phyloP scores from a whole-genome alignment of 2,113 vertebrate species.

The Aegithalos caudatus region DNA sequence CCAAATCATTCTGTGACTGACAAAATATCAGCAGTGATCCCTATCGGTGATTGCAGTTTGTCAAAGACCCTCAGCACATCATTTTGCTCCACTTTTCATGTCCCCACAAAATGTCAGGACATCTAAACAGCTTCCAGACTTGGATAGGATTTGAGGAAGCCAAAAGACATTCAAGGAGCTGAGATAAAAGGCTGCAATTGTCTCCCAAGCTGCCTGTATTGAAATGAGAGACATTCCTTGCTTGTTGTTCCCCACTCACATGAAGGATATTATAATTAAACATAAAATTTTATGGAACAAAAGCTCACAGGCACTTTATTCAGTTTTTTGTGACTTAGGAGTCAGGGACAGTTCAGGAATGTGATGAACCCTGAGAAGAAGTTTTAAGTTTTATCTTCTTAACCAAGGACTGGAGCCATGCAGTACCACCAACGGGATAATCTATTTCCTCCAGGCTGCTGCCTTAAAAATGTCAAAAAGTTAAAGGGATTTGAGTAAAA shows the following conservation, averaged over 20 bases:
- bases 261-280: background rate
- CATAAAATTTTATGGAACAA: background rate
- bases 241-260: background rate
- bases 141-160: background rate
- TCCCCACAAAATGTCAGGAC: fast-evolving
- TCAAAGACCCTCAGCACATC: background rate
- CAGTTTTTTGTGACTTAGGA: background rate
- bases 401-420: fast-evolving
- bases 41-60: background rate
- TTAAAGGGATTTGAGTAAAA: conserved; percentile 33
- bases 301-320: background rate
- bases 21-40: background rate
- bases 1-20: background rate
- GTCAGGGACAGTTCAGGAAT: background rate
- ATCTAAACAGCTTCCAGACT: background rate
- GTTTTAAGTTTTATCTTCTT: conserved; percentile 22
- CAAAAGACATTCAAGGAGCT: background rate
- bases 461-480: conserved; percentile 23
- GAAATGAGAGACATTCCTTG: fast-evolving
- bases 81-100: background rate
- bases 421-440: fast-evolving
- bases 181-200: background rate
- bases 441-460: conserved; percentile 32
- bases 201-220: background rate
- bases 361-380: background rate